phyloP scores from a whole-genome alignment of 2,113 vertebrate species.

The Aleadryas rufinucha region DNA sequence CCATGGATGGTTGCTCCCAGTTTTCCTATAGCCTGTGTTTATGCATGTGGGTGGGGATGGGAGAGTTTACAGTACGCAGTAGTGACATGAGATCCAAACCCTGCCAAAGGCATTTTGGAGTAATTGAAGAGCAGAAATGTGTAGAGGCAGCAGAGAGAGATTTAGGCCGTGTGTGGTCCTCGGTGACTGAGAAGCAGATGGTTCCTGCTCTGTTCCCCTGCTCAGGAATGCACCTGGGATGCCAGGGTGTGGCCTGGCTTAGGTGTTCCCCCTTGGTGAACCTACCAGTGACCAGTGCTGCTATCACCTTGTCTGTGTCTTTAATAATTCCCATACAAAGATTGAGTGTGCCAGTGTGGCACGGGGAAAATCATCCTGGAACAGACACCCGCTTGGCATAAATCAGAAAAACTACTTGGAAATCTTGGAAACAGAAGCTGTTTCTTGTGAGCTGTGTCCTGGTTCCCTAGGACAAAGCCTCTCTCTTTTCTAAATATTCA shows the following conservation, averaged over 20 bases:
- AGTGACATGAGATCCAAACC: neutral
- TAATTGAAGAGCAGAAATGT: neutral
- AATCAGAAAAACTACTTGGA: neutral
- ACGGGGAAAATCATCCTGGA: neutral
- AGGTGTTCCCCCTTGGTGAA: neutral
- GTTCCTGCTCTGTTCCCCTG: neutral
- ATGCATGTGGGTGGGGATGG: neutral
- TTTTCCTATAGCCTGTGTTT: neutral
- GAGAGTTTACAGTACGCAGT: neutral
- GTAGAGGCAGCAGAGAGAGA: neutral
- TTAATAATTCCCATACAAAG: neutral
- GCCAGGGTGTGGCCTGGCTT: neutral
- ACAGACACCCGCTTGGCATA: fast-evolving
- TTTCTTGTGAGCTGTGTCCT: neutral
- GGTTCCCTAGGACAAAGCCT: neutral
- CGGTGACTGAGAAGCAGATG: fast-evolving
- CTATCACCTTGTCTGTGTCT: neutral
- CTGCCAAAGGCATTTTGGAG: neutral
- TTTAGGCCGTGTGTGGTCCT: neutral
- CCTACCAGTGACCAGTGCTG: neutral
- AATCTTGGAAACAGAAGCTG: neutral
- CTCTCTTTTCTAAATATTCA: neutral
- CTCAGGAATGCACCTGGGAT: neutral
- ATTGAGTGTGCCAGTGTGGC: neutral
- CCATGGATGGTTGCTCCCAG: neutral